phyloP scores from a whole-genome alignment of 1,140 invertebrate species.

The Cotesia glomerata region DNA sequence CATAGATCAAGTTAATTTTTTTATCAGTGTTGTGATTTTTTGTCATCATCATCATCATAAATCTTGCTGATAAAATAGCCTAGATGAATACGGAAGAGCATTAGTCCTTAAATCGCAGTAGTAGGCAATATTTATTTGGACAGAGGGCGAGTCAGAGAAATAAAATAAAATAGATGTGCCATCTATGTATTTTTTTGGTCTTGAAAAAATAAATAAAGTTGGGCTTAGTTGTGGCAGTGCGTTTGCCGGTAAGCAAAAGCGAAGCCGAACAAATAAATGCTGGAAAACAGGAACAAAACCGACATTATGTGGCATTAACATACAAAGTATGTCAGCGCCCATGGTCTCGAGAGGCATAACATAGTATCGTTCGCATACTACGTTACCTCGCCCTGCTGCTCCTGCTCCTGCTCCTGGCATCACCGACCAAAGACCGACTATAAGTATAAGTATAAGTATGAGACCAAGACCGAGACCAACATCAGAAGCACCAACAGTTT shows the following conservation, averaged over 20 bases:
- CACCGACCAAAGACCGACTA: background rate
- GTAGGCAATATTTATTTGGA: too few relatives aligned
- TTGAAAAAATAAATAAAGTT: slow-evolving; percentile 7
- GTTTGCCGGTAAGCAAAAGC: slow-evolving; percentile 44
- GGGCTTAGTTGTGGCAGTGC: slow-evolving; percentile 29
- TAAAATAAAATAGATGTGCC: too few relatives aligned
- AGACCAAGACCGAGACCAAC: too few relatives aligned
- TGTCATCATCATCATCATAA: too few relatives aligned
- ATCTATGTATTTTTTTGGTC: background rate
- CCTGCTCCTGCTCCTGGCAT: background rate
- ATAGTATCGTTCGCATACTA: slow-evolving; percentile 58
- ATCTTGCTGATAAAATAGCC: too few relatives aligned
- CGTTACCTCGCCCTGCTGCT: slow-evolving; percentile 3
- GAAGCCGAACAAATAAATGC: slow-evolving; percentile 58
- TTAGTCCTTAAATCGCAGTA: too few relatives aligned
- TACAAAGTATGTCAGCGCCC: slow-evolving; percentile 63
- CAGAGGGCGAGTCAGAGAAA: too few relatives aligned
- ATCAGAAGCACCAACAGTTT: too few relatives aligned
- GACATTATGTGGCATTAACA: slow-evolving; percentile 64
- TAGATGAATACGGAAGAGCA: too few relatives aligned
- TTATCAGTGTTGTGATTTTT: too few relatives aligned
- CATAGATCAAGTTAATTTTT: too few relatives aligned
- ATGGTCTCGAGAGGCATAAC: slow-evolving; percentile 56
- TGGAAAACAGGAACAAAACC: slow-evolving; percentile 60
- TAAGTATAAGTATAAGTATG: too few relatives aligned